Percentiles rank a stretch among this genome's conserved stretches.
phyloP scores from a whole-genome alignment of 2,113 vertebrate species.

The Epinephelus cyanopodus region DNA sequence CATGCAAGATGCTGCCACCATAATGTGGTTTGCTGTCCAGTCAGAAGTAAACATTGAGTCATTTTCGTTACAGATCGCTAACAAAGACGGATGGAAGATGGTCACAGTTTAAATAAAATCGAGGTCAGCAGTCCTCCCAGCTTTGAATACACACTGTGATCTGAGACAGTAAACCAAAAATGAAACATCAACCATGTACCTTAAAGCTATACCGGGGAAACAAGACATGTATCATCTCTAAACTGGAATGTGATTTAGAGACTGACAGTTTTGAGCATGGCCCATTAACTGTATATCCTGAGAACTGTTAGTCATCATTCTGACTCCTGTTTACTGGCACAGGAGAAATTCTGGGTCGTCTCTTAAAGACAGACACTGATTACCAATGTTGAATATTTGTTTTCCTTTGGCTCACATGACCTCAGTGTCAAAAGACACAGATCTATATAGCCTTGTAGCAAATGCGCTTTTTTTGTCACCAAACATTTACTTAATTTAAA shows the following conservation, averaged over 20 bases:
- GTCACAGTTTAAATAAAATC: constrained; percentile 2
- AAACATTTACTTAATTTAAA: not conserved
- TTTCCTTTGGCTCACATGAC: not conserved
- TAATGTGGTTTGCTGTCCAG: constrained; percentile 18
- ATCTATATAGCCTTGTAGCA: not conserved
- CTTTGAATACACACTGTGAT: not conserved
- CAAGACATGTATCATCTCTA: not conserved
- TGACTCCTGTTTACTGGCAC: not conserved
- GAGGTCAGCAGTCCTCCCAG: not conserved
- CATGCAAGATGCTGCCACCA: not conserved
- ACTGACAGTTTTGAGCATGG: not conserved
- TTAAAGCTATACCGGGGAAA: not conserved
- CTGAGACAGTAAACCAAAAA: not conserved
- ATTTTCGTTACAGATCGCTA: not conserved
- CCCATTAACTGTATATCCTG: not conserved
- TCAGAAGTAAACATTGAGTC: constrained; percentile 29
- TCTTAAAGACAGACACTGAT: constrained; percentile 12
- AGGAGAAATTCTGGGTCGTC: not conserved
- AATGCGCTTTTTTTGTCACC: not conserved
- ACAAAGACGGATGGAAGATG: not conserved
- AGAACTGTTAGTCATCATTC: not conserved
- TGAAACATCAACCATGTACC: not conserved
- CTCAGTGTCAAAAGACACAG: too few species aligned
- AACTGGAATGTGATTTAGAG: constrained; percentile 1
- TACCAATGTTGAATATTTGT: constrained; percentile 3